Evolutionary conservation across 2,888 invertebrate genomes (phyloP).

Genomic region (Cosmia trapezina): DNA sequence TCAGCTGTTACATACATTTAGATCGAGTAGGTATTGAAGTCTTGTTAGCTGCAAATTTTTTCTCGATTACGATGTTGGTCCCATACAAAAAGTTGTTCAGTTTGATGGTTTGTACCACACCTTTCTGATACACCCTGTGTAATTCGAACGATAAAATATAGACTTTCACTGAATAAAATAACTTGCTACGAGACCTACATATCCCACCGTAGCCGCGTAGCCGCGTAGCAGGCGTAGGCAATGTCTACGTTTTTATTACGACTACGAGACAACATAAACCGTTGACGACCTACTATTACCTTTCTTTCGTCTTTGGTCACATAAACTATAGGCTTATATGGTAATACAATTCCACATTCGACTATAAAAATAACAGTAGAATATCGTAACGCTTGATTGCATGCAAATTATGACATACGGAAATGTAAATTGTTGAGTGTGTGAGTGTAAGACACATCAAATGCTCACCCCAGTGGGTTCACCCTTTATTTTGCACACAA

Average conservation of each 20-base stretch:
- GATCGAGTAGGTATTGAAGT: too few species aligned
- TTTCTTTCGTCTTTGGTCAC: constrained; percentile 52
- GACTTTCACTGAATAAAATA: background rate
- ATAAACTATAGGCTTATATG: constrained; percentile 49
- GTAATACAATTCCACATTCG: constrained; percentile 27
- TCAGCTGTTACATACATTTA: too few species aligned
- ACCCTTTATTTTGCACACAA: constrained; percentile 81
- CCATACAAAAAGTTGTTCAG: too few species aligned
- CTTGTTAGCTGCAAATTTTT: too few species aligned
- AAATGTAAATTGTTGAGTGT: constrained; percentile 77
- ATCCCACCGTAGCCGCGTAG: constrained; percentile 16
- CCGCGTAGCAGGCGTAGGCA: constrained; percentile 25
- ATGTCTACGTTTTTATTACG: constrained; percentile 42
- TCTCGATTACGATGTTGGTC: too few species aligned
- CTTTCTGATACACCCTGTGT: too few species aligned
- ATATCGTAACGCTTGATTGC: constrained; percentile 78
- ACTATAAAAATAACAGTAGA: constrained; percentile 57
- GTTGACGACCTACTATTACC: constrained; percentile 37
- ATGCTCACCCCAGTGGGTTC: constrained; percentile 73
- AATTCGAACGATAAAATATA: background rate
- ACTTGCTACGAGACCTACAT: constrained; percentile 15
- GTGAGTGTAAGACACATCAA: constrained; percentile 72
- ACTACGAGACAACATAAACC: constrained; percentile 40
- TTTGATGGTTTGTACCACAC: too few species aligned
- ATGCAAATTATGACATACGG: constrained; percentile 82